Evolutionary conservation across 2,113 vertebrate species (phyloP), one percentile per base, ranked within the genome.

Genomic region (Campylomormyrus tamandua): DNA sequence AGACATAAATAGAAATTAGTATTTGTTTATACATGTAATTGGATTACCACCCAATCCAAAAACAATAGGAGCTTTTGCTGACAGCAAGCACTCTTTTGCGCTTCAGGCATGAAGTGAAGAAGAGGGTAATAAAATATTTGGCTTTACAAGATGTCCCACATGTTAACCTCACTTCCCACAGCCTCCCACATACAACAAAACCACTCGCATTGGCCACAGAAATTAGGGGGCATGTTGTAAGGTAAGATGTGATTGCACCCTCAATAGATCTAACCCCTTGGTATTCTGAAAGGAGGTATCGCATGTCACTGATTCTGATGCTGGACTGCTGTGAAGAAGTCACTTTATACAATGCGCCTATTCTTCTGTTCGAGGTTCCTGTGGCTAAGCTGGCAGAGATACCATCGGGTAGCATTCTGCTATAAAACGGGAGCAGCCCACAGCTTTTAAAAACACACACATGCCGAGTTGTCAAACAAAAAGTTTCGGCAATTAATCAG

Each of bases 171-270:
- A n/a, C 27, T 77, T 35, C 70, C 35, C 31, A 80, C 31, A 80
- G 31, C 35, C 35, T 80, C 74, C 74, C 5, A 42, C 35, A 80
- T 6, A 80, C 74, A 80, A 17, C 4, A 80, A 39, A 15, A 19
- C 74, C 39, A 6, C 35, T 31, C 39, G 13, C 74, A 31, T 3
- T 31, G 66, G 48, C 62, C 66, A 46, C 77, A 58, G 53, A 83
- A 91, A 90, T 90, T 52, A 88, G 77, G 48, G 87, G 83, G 83
- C 74, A 90, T 90, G 88, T 84, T 88, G 53, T 88, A 35, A 13
- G 52, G 86, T 77, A 27, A 56, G 90, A 88, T 70, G 74, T 85
- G 42, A 70, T 84, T 56, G 83, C 42, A 80, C 52, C 62, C 31
- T 88, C 90, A 88, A 90, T 88, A 89, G 89, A 87, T 83, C 70